phyloP scores from a whole-genome alignment of 1,140 invertebrate species.

The Atopsyche davidsoni region DNA sequence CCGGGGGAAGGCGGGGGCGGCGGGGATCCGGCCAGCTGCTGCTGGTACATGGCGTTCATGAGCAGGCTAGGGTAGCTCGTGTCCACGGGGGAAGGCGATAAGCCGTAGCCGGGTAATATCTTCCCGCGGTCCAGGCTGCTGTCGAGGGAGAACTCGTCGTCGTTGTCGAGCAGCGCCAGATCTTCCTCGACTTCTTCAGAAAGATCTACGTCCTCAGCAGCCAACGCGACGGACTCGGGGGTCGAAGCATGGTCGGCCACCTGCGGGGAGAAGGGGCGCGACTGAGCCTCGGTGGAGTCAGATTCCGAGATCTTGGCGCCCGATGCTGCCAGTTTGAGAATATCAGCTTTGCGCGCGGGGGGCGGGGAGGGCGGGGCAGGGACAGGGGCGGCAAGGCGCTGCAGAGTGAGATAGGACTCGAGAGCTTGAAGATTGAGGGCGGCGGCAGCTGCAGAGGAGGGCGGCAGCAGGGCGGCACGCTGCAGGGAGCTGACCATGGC shows the following conservation, averaged over 20 bases:
- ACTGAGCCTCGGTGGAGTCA: constrained; percentile 42
- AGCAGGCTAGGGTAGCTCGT: constrained; percentile 53
- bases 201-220: constrained; percentile 53
- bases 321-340: constrained; percentile 52
- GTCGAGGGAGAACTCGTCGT: constrained; percentile 50
- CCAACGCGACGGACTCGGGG: constrained; percentile 41
- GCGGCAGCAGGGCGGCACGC: constrained; percentile 66
- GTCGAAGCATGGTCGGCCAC: constrained; percentile 44
- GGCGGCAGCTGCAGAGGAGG: constrained; percentile 69
- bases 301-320: constrained; percentile 54
- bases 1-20: constrained; percentile 34
- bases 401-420: constrained; percentile 74
- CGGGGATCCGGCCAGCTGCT: constrained; percentile 44
- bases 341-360: constrained; percentile 43
- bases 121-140: constrained; percentile 44
- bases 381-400: constrained; percentile 56
- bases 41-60: constrained; percentile 55
- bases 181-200: constrained; percentile 58
- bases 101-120: constrained; percentile 39
- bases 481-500: constrained; percentile 70
- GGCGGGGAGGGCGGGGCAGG: constrained; percentile 34
- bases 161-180: constrained; percentile 52
- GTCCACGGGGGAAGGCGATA: constrained; percentile 48
- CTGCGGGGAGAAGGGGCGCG: constrained; percentile 40
- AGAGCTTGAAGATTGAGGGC: constrained; percentile 75